phyloP scores from a whole-genome alignment of 2,113 vertebrate species.

The Irena cyanogastra region DNA sequence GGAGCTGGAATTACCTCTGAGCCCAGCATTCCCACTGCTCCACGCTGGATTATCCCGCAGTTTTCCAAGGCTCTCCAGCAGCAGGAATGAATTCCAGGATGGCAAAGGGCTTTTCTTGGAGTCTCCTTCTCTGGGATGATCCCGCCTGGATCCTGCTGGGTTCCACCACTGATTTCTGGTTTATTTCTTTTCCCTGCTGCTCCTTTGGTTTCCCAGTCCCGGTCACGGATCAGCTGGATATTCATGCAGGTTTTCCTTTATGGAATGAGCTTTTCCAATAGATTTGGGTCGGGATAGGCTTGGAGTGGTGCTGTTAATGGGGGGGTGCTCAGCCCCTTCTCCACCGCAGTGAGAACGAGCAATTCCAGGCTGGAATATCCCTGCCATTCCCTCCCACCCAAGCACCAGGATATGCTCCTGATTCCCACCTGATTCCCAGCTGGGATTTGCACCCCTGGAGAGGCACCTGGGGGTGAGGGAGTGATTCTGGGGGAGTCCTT shows the following conservation, averaged over 20 bases:
- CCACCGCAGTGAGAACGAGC: fast-evolving
- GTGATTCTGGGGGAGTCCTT: neutral
- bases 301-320: fast-evolving
- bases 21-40: fast-evolving
- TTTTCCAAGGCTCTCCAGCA: neutral
- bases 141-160: neutral
- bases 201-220: neutral
- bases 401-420: neutral
- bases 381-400: neutral
- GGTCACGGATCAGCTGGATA: neutral
- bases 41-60: neutral
- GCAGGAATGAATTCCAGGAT: neutral
- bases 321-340: fast-evolving
- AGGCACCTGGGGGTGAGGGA: neutral
- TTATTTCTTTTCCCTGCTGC: neutral
- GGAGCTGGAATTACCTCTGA: neutral
- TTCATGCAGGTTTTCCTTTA: neutral
- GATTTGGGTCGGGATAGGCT: neutral
- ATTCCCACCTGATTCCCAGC: neutral
- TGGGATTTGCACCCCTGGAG: neutral
- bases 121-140: neutral
- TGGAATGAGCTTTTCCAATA: neutral
- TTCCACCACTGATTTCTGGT: neutral
- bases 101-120: neutral
- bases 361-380: neutral